Evolutionary conservation across 2,797 vertebrate genomes (phyloP).

Genomic region (Melanotaenia pygmaea): DNA sequence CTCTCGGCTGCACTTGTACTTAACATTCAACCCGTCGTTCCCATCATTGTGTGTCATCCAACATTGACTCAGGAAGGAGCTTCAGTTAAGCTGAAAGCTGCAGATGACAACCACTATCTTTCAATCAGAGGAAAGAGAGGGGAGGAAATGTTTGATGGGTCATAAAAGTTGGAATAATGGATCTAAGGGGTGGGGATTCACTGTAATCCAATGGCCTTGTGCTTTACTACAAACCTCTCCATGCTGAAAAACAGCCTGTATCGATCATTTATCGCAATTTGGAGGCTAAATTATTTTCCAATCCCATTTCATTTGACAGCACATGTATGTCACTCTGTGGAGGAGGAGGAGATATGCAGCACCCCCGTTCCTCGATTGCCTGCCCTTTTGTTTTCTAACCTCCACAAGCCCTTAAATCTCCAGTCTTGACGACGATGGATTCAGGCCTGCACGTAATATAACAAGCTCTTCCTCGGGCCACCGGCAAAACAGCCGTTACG

Average conservation of each 20-base stretch:
- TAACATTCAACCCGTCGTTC: conserved; percentile 52
- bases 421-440: conserved; percentile 27
- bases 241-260: conserved; percentile 63
- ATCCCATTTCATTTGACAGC: conserved; percentile 72
- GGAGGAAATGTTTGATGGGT: conserved; percentile 48
- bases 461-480: conserved; percentile 41
- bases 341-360: conserved; percentile 11
- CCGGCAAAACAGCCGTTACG: conserved; percentile 45
- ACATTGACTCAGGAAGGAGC: conserved; percentile 48
- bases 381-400: conserved; percentile 28
- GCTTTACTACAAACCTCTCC: conserved; percentile 36
- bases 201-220: conserved; percentile 70
- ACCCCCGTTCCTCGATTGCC: conserved; percentile 20
- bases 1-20: conserved; percentile 35
- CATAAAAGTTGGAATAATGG: conserved; percentile 67
- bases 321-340: conserved; percentile 50
- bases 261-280: conserved; percentile 73
- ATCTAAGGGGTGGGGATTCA: conserved; percentile 26
- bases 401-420: conserved; percentile 22
- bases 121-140: conserved; percentile 37
- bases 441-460: conserved; percentile 38
- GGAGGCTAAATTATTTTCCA: conserved; percentile 75
- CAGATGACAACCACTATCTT: conserved; percentile 61
- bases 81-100: conserved; percentile 50
- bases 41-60: conserved; percentile 39